Evolutionary conservation across 1,140 invertebrate genomes (phyloP).

Genomic region (Pissodes strobi): DNA sequence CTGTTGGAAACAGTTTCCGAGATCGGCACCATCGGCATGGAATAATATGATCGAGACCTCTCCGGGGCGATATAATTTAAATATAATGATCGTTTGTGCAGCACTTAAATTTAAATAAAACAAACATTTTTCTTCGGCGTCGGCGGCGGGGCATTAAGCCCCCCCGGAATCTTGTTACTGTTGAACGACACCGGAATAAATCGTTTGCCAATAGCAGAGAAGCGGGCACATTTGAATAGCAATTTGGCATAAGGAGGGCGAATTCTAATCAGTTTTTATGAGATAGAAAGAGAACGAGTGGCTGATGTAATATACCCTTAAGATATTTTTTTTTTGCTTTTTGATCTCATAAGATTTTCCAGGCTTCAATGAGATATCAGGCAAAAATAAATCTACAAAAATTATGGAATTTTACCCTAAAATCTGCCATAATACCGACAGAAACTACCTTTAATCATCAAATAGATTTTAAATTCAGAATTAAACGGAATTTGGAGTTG

Average conservation of each 20-base stretch:
- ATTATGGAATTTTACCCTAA: too few relatives aligned
- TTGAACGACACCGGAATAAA: conserved; percentile 52
- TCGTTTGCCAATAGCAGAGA: conserved; percentile 54
- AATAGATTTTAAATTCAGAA: too few relatives aligned
- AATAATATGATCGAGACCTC: not conserved
- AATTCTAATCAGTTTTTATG: conserved; percentile 56
- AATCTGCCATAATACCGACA: too few relatives aligned
- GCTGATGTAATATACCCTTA: too few relatives aligned
- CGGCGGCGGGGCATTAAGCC: conserved; percentile 42
- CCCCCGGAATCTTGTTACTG: conserved; percentile 48
- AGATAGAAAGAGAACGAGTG: not conserved
- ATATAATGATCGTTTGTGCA: conserved; percentile 50
- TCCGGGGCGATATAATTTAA: conserved; percentile 46
- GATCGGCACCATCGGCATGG: not conserved
- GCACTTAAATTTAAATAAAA: conserved; percentile 55
- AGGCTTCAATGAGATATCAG: too few relatives aligned
- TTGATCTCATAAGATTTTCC: too few relatives aligned
- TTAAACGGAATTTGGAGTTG: too few relatives aligned
- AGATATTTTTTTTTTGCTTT: too few relatives aligned
- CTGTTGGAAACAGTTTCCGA: conserved; percentile 6
- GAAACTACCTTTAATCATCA: too few relatives aligned
- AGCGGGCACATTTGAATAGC: conserved; percentile 53
- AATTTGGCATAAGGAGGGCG: conserved; percentile 53
- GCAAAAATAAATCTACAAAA: too few relatives aligned
- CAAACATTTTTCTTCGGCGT: conserved; percentile 53